Evolutionary conservation across 2,113 vertebrate species (phyloP).

Genomic region (Ivindomyrus marchei): DNA sequence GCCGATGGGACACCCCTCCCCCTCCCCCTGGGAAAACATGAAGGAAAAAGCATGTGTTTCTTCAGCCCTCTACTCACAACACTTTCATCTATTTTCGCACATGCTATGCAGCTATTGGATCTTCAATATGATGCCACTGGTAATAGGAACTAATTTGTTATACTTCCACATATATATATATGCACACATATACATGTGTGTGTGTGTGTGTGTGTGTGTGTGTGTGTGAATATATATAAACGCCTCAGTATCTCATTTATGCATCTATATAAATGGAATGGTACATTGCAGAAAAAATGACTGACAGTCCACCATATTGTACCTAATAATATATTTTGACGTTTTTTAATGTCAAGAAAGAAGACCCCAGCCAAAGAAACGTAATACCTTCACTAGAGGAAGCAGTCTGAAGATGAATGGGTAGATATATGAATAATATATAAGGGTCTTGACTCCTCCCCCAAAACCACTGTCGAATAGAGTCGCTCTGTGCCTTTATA

Average conservation of each 20-base stretch:
- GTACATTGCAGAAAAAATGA: not conserved
- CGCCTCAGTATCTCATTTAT: too few relatives aligned
- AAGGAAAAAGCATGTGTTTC: not conserved
- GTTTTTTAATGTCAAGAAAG: not conserved
- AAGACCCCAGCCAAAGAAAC: not conserved
- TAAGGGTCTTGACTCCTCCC: not conserved
- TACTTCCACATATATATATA: too few relatives aligned
- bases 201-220: too few relatives aligned
- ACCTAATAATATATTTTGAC: not conserved
- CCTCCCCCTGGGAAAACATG: not conserved
- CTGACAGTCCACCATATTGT: not conserved
- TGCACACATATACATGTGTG: too few relatives aligned
- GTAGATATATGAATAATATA: not conserved
- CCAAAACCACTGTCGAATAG: not conserved
- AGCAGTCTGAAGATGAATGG: not conserved
- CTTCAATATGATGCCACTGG: not conserved
- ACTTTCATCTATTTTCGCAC: not conserved
- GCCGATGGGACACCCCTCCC: not conserved
- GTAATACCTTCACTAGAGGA: not conserved
- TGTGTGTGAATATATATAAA: too few relatives aligned
- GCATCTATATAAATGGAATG: not conserved
- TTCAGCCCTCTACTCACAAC: not conserved
- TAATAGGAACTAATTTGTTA: not conserved
- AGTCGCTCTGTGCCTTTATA: not conserved
- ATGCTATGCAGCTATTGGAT: not conserved